Percentiles rank a stretch among this genome's conserved stretches.
Conservation (phyloP, 2,113 vertebrate species). For the Poeciliopsis turrubarensis region DNA sequence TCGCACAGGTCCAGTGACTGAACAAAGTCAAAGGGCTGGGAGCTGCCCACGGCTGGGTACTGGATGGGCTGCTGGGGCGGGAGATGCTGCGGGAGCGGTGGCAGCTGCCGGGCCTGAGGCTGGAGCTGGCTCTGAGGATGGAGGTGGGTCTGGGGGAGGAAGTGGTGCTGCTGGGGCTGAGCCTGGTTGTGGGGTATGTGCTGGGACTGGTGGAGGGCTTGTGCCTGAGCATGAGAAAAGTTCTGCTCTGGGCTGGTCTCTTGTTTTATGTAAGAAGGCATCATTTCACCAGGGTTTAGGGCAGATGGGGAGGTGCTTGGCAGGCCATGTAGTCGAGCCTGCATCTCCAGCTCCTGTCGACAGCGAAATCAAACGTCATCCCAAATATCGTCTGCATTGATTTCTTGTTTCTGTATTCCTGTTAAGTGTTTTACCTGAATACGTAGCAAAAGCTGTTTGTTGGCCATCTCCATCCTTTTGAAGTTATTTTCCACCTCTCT, state of each 20-base stretch:
- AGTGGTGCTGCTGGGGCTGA: conserved; percentile 73
- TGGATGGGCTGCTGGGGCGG: conserved; percentile 83
- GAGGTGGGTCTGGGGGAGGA: conserved; percentile 67
- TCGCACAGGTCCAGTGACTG: conserved; percentile 90
- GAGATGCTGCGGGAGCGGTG: conserved; percentile 74
- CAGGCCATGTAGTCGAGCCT: conserved; percentile 91
- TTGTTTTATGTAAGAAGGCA: conserved; percentile 88
- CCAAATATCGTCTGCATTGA: not conserved
- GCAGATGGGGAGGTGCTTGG: conserved; percentile 87
- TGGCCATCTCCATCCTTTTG: conserved; percentile 92
- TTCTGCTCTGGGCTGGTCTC: conserved; percentile 85
- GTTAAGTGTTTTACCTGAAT: conserved; percentile 85
- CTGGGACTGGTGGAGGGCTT: conserved; percentile 74
- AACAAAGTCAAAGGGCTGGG: conserved; percentile 87
- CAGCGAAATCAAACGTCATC: not conserved
- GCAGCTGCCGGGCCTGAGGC: conserved; percentile 69
- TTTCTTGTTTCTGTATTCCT: not conserved
- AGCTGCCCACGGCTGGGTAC: conserved; percentile 80
- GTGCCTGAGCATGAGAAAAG: conserved; percentile 64
- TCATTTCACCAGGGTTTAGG: conserved; percentile 84
- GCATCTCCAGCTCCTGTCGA: conserved; percentile 96
- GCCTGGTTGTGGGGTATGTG: conserved; percentile 72
- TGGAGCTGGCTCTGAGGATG: conserved; percentile 71
- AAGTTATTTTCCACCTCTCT: conserved; percentile 95
- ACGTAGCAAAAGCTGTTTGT: conserved; percentile 94